These are phyloP conservation scores for Thermophis baileyi DNA, from an alignment of 2,113 vertebrate species.

Conservation along the genomic window DNA sequence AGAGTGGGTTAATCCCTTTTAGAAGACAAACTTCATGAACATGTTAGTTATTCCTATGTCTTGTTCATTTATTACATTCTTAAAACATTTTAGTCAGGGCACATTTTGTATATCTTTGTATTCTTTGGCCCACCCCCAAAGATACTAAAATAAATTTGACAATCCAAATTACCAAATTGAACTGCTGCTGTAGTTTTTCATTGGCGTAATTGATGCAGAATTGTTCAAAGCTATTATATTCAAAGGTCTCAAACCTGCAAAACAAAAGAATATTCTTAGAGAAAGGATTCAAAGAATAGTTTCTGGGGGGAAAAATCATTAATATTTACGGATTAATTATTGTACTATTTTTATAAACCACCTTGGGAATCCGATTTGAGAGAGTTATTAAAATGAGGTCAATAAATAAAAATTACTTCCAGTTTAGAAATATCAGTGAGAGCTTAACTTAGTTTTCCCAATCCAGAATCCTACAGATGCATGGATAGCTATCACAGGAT, in stretches of 20 bases:
- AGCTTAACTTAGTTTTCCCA: background rate
- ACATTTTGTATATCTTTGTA: background rate
- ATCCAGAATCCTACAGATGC: background rate
- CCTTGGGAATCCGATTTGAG: background rate
- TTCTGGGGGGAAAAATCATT: background rate
- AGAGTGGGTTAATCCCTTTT: background rate
- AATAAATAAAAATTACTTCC: background rate
- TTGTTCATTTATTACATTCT: background rate
- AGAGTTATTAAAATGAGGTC: background rate
- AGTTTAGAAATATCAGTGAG: background rate
- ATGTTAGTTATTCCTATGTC: background rate
- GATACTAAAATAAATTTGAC: background rate
- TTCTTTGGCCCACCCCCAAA: background rate
- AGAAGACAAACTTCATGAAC: background rate
- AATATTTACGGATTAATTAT: background rate
- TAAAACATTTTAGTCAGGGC: background rate
- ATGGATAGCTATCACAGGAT: background rate
- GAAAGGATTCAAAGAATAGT: background rate
- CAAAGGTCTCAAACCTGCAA: slow-evolving; percentile 93
- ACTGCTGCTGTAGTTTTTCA: slow-evolving; percentile 97
- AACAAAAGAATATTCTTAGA: slow-evolving; percentile 33
- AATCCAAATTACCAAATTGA: slow-evolving; percentile 82
- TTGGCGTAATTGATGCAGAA: slow-evolving; percentile 99
- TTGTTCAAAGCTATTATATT: slow-evolving; percentile 95
- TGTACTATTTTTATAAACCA: background rate